Percentiles rank a stretch among this genome's conserved stretches.
phyloP scores from a whole-genome alignment of 2,113 vertebrate genomes.

The Syngnathus floridae region DNA sequence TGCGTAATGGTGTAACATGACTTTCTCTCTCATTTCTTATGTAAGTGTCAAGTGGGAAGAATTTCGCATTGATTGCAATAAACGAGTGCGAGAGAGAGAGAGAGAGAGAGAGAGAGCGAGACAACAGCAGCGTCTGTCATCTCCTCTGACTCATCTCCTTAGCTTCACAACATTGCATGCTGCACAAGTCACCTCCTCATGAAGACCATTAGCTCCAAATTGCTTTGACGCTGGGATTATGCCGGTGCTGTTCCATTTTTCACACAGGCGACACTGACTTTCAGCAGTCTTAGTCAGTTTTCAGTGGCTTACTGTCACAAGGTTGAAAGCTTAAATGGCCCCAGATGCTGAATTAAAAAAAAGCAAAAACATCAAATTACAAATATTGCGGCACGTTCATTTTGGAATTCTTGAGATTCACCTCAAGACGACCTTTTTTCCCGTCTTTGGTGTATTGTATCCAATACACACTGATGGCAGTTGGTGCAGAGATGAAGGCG shows the following conservation, averaged over 20 bases:
- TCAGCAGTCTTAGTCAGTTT: conserved; percentile 10
- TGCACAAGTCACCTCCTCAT: conserved; percentile 3
- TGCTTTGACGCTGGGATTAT: conserved; percentile 22
- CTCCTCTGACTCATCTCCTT: conserved; percentile 19
- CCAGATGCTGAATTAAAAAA: neutral
- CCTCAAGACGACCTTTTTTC: too few species aligned
- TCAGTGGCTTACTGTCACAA: conserved; percentile 1
- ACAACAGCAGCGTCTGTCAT: conserved; percentile 12
- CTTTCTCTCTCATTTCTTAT: neutral
- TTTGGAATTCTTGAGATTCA: too few species aligned
- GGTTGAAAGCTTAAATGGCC: neutral
- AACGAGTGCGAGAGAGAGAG: conserved; percentile 4
- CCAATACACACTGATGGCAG: neutral
- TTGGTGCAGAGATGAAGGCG: neutral
- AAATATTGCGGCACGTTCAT: too few species aligned
- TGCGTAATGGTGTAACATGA: neutral
- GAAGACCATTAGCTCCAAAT: conserved; percentile 21
- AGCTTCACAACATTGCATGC: conserved; percentile 12
- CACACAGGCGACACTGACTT: conserved; percentile 9
- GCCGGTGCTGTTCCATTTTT: conserved; percentile 4
- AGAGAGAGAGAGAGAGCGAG: neutral
- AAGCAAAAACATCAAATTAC: too few species aligned
- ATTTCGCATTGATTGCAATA: conserved; percentile 17
- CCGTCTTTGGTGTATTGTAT: neutral
- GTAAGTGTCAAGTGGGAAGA: conserved; percentile 4